A percentile compares a stretch with the other conserved stretches of the same genome.
Evolutionary conservation across 2,113 vertebrate genomes (phyloP).

Genomic region (Aphyosemion australe): DNA sequence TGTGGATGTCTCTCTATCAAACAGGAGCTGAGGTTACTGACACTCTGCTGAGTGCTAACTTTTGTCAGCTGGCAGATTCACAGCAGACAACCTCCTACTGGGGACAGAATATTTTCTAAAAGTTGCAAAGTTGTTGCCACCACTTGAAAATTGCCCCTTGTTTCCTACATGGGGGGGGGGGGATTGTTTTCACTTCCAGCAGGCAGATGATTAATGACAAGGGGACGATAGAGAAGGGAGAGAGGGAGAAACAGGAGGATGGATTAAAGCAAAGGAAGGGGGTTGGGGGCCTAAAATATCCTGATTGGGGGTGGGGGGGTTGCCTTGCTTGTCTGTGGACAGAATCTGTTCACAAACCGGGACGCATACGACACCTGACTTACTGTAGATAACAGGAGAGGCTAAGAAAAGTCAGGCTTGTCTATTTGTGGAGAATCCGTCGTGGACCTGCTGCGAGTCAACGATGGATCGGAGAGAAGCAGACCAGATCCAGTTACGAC

Average conservation of each 20-base stretch:
- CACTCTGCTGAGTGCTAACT: slow-evolving; percentile 80
- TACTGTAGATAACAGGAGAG: slow-evolving; percentile 75
- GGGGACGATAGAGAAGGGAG: not conserved
- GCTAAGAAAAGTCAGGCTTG: slow-evolving; percentile 64
- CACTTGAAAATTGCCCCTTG: slow-evolving; percentile 73
- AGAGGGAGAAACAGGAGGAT: slow-evolving; percentile 35
- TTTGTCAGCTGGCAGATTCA: slow-evolving; percentile 80
- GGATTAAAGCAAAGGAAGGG: slow-evolving; percentile 38
- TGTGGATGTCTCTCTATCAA: slow-evolving; percentile 75
- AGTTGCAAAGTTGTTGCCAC: slow-evolving; percentile 79
- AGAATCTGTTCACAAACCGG: slow-evolving; percentile 56
- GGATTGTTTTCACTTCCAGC: slow-evolving; percentile 71
- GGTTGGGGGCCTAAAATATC: slow-evolving; percentile 73
- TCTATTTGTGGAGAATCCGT: slow-evolving; percentile 84
- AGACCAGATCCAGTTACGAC: slow-evolving; percentile 26
- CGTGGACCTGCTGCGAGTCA: slow-evolving; percentile 67
- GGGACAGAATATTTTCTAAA: slow-evolving; percentile 77
- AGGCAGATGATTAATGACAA: slow-evolving; percentile 79
- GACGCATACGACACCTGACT: slow-evolving; percentile 75
- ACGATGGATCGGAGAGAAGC: slow-evolving; percentile 54
- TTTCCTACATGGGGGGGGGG: slow-evolving; percentile 45
- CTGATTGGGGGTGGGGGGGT: slow-evolving; percentile 55
- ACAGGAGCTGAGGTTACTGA: slow-evolving; percentile 77
- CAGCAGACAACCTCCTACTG: slow-evolving; percentile 52
- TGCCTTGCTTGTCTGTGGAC: slow-evolving; percentile 38